phyloP scores from a whole-genome alignment of 2,888 invertebrate genomes.

The Scaptomyza caliginosa region DNA sequence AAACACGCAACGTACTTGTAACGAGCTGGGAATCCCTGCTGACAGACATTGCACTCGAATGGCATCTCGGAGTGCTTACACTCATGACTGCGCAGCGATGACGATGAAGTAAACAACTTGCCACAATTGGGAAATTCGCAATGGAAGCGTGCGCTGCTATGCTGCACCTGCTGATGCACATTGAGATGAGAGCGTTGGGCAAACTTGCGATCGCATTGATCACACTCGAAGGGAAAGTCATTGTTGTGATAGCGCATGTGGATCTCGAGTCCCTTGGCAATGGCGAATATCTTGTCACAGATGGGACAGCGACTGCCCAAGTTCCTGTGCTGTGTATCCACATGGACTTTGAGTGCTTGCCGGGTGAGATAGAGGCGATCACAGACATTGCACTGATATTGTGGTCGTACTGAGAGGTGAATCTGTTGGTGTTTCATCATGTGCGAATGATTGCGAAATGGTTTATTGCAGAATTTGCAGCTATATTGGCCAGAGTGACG shows the following conservation, averaged over 20 bases:
- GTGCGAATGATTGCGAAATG: slow-evolving; percentile 44
- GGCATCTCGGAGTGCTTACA: slow-evolving; percentile 70
- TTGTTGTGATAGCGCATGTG: slow-evolving; percentile 74
- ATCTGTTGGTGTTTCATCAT: slow-evolving; percentile 44
- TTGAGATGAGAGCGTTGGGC: slow-evolving; percentile 73
- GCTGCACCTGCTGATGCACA: slow-evolving; percentile 68
- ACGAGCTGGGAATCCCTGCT: slow-evolving; percentile 67
- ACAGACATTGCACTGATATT: slow-evolving; percentile 33
- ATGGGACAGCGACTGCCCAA: slow-evolving; percentile 53
- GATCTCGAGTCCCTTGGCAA: slow-evolving; percentile 70
- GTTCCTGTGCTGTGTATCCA: slow-evolving; percentile 55
- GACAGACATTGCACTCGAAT: slow-evolving; percentile 69
- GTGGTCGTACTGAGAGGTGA: slow-evolving; percentile 39
- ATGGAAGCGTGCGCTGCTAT: slow-evolving; percentile 63
- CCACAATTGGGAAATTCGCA: slow-evolving; percentile 67
- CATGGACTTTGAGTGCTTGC: slow-evolving; percentile 67
- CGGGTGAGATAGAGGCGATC: slow-evolving; percentile 66
- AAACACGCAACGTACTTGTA: slow-evolving; percentile 58
- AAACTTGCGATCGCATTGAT: slow-evolving; percentile 68
- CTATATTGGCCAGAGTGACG: slow-evolving; percentile 13
- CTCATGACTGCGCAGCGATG: slow-evolving; percentile 74
- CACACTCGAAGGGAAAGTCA: slow-evolving; percentile 69
- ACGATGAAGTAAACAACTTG: slow-evolving; percentile 70
- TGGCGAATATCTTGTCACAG: slow-evolving; percentile 71
- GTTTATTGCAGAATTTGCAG: slow-evolving; percentile 45